Evolutionary conservation across 2,888 invertebrate genomes (phyloP), one percentile per base, ranked within the genome.

Genomic region (Nezara viridula): DNA sequence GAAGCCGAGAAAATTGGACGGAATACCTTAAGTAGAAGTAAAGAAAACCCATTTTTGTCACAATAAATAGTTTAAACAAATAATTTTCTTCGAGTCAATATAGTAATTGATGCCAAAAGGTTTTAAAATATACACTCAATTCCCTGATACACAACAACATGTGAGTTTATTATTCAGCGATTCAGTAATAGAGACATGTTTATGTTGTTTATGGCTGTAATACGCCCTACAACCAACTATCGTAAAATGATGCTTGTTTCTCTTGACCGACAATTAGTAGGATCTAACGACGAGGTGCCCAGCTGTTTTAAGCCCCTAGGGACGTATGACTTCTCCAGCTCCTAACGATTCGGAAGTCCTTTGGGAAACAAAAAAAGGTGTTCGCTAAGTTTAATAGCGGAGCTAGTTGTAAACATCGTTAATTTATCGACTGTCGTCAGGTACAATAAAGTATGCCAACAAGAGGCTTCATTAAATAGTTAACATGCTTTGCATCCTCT

Each of bases 351-450:
- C 10, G 44, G 44, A 12, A 10, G 44, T 5, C 21, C 81, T 40
- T 24, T 4, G 37, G 37, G 24, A 2, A 16, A 14, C n/a, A n/a
- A 40, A 81, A 47, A 47, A 77, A 9, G 3, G 14, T 14, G 73
- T 73, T 37, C 37, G 21, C 14, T 7, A 16, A 40, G 9, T 40
- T 47, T 44, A 81, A 81, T n/a, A 10, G n/a, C 44, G 14, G n/a
- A 14, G 44, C 44, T 81, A 44, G 81, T 47, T 81, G 44, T 81
- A 81, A 81, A 81, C 3, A 44, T 81, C 2, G 44, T n/a, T 81
- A 44, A 44, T 81, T 44, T 81, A 81, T 81, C 12, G 81, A n/a
- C 81, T 47, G 81, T 47, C 44, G n/a, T 81, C 81, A 47, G 12
- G 81, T 24, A n/a, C 44, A 44, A 47, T 81, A 81, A 81, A 81